Conservation (phyloP, 2,113 vertebrate genomes). For the Pontoporia blainvillei region DNA sequence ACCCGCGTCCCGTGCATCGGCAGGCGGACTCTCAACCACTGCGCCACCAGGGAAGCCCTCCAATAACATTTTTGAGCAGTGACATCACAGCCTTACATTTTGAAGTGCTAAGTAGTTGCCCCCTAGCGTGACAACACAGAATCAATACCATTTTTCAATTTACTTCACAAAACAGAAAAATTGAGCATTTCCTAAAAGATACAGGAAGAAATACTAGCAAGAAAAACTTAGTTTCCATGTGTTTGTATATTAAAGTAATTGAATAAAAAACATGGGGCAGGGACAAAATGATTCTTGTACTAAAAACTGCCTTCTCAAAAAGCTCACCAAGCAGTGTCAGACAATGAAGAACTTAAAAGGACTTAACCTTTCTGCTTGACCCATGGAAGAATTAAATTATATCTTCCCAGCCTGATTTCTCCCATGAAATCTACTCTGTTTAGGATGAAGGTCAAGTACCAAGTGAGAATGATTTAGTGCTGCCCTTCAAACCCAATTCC, state of each 20-base stretch:
- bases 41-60: background rate
- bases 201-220: background rate
- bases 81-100: background rate
- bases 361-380: constrained; percentile 59
- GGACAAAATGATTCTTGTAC: background rate
- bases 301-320: background rate
- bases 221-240: background rate
- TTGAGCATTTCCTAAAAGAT: background rate
- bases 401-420: constrained; percentile 49
- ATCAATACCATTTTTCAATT: background rate
- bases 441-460: constrained; percentile 59
- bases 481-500: constrained; percentile 58
- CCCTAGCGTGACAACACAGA: background rate
- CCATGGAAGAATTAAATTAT: constrained; percentile 55
- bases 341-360: constrained; percentile 41
- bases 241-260: background rate
- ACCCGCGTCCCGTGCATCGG: too few species aligned
- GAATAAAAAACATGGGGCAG: background rate
- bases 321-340: background rate
- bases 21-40: too few species aligned
- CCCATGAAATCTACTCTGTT: constrained; percentile 60
- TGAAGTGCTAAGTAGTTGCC: background rate
- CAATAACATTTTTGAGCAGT: background rate
- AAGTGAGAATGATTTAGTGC: constrained; percentile 55
- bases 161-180: background rate